phyloP scores from a whole-genome alignment of 2,888 invertebrate species.

The Meganola albula region DNA sequence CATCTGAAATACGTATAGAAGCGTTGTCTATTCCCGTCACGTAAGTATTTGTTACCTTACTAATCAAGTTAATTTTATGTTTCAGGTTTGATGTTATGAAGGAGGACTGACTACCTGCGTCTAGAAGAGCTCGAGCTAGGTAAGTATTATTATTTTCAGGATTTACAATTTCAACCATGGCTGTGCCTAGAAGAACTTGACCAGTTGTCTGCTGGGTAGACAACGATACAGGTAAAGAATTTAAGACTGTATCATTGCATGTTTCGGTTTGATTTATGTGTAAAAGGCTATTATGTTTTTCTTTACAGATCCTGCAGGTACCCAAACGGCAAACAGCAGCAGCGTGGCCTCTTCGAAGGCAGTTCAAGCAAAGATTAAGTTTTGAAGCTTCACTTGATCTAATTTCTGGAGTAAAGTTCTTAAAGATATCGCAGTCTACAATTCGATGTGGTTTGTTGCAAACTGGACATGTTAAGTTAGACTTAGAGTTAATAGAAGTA shows the following conservation, averaged over 20 bases:
- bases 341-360: slow-evolving; percentile 1
- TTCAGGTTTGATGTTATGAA: slow-evolving; percentile 1
- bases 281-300: slow-evolving; percentile 1
- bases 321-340: background rate
- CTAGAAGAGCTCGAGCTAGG: background rate
- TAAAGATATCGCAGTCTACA: background rate
- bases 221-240: background rate
- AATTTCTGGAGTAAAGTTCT: background rate
- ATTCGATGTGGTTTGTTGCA: background rate
- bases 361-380: background rate
- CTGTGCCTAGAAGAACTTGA: slow-evolving; percentile 1
- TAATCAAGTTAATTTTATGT: background rate
- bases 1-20: background rate
- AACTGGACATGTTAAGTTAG: background rate
- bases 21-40: background rate
- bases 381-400: slow-evolving; percentile 1
- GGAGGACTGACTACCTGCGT: slow-evolving; percentile 1
- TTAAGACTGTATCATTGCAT: background rate
- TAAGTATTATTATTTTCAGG: slow-evolving; percentile 2
- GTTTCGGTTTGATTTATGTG: background rate
- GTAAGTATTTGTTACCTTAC: background rate
- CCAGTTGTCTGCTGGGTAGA: background rate
- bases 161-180: background rate
- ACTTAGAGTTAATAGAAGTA: background rate
- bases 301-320: background rate